Evolutionary conservation across 2,888 invertebrate genomes (phyloP).

Genomic region (Julus scandinavius): DNA sequence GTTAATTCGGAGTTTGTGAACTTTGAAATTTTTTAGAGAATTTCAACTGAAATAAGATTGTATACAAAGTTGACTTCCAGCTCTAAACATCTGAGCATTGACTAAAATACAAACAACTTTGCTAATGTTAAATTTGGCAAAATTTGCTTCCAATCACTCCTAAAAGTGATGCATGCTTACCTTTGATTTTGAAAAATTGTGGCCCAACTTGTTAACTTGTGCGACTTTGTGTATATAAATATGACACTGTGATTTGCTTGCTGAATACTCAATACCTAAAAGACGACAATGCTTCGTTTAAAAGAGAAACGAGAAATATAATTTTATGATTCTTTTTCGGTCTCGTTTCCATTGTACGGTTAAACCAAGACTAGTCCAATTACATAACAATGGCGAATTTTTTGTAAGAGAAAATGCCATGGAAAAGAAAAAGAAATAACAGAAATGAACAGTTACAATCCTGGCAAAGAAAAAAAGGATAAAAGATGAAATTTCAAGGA

Average conservation of each 20-base stretch:
- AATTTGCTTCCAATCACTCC: background rate
- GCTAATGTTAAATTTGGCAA: too few relatives aligned
- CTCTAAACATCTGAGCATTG: too few relatives aligned
- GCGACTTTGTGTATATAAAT: background rate
- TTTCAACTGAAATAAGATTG: too few relatives aligned
- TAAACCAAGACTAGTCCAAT: constrained; percentile 39
- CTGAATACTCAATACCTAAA: background rate
- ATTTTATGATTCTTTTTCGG: constrained; percentile 24
- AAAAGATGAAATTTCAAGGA: background rate
- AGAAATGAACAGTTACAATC: constrained; percentile 17
- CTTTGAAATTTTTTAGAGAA: too few relatives aligned
- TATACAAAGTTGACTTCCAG: too few relatives aligned
- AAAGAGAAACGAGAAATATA: constrained; percentile 37
- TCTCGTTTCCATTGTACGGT: constrained; percentile 23
- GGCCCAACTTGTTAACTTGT: background rate
- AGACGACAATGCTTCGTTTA: background rate
- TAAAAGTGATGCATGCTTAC: background rate
- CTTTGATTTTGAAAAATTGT: background rate
- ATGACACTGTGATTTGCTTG: background rate
- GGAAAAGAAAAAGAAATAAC: background rate
- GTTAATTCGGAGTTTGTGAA: too few relatives aligned
- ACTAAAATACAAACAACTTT: too few relatives aligned
- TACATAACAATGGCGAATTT: constrained; percentile 26
- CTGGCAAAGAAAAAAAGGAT: constrained; percentile 8
- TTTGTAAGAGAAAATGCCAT: background rate